Conservation (phyloP, 2,113 vertebrate genomes). For the Emydura subglobosa region DNA sequence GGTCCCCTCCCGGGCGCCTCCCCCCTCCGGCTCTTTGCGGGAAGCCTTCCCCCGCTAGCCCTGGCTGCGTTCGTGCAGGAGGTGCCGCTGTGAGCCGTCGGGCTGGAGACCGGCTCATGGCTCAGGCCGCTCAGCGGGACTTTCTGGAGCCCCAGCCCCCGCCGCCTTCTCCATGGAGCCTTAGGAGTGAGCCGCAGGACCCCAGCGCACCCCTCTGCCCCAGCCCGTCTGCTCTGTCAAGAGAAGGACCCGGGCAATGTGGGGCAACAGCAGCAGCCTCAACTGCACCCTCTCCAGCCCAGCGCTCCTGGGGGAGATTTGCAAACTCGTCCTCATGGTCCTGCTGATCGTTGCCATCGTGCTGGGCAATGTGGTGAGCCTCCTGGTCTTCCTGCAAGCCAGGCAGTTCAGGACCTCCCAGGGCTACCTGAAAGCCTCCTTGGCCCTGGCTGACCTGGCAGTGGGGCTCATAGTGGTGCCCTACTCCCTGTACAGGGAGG, state of each 20-base stretch:
- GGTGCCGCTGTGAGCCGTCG: not conserved
- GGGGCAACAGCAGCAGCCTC: not conserved
- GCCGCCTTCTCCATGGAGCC: not conserved
- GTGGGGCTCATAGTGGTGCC: slow-evolving; percentile 85
- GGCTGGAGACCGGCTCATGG: not conserved
- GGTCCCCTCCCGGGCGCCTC: no score
- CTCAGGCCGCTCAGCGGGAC: not conserved
- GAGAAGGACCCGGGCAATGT: not conserved
- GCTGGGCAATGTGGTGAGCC: slow-evolving; percentile 83
- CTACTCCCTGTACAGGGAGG: slow-evolving; percentile 85
- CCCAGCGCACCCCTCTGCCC: not conserved
- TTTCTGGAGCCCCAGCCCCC: not conserved
- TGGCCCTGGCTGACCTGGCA: slow-evolving; percentile 86
- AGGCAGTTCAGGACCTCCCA: slow-evolving; percentile 83
- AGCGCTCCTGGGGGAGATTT: slow-evolving; percentile 68
- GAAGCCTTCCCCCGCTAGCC: no score
- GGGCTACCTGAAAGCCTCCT: slow-evolving; percentile 84
- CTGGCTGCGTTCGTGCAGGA: no score
- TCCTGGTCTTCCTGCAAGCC: slow-evolving; percentile 83
- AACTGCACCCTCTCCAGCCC: slow-evolving; percentile 81
- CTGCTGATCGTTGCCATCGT: slow-evolving; percentile 82
- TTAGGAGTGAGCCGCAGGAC: not conserved
- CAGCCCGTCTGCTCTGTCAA: not conserved
- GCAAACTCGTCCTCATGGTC: slow-evolving; percentile 81
- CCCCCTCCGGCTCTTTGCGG: no score